Evolutionary conservation across 2,888 invertebrate genomes (phyloP).

Genomic region (Drosophila subquinaria): DNA sequence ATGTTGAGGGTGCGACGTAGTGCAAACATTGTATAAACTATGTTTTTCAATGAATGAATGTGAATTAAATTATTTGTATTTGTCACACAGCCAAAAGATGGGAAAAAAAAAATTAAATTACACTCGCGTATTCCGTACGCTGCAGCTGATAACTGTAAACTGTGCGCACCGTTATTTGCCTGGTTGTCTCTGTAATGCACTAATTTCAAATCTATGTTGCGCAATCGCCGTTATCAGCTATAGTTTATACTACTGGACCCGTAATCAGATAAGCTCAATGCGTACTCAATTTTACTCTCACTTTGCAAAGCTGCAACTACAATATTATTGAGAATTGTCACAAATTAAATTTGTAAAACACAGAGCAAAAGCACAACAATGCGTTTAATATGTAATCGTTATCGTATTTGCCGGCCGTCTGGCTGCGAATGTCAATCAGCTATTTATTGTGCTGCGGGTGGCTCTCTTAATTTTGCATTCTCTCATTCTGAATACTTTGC

Average conservation of each 20-base stretch:
- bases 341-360: constrained; percentile 14
- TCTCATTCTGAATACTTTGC: constrained; percentile 22
- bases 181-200: constrained; percentile 36
- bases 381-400: constrained; percentile 59
- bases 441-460: constrained; percentile 25
- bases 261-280: constrained; percentile 55
- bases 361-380: constrained; percentile 31
- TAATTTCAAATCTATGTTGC: constrained; percentile 58
- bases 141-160: constrained; percentile 58
- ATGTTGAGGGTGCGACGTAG: constrained; percentile 59
- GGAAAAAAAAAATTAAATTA: constrained; percentile 13
- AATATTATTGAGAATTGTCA: constrained; percentile 26
- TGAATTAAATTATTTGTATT: constrained; percentile 1
- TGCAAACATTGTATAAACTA: constrained; percentile 56
- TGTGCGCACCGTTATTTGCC: constrained; percentile 48
- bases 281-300: constrained; percentile 3
- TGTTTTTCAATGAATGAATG: constrained; percentile 43
- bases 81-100: background rate
- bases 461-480: background rate
- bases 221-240: constrained; percentile 67
- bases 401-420: constrained; percentile 55
- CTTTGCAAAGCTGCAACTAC: constrained; percentile 5
- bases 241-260: constrained; percentile 17
- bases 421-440: constrained; percentile 34
- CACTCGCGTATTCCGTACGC: constrained; percentile 23